A percentile compares a stretch with the other conserved stretches of the same genome.
phyloP scores from a whole-genome alignment of 2,797 vertebrate genomes.

The Phataginus tricuspis region DNA sequence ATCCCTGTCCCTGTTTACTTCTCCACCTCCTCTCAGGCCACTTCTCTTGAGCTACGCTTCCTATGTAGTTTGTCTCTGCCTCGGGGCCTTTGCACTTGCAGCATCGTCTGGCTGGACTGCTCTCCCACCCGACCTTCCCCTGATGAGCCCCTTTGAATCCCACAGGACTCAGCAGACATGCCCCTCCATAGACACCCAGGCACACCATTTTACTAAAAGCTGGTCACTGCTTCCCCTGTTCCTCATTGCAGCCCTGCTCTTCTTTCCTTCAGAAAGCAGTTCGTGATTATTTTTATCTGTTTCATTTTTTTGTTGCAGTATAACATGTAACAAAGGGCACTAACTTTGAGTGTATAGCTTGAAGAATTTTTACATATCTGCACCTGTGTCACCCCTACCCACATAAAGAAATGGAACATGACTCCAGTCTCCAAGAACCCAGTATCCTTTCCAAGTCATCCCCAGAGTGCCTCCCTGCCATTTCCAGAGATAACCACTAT shows the following conservation, averaged over 20 bases:
- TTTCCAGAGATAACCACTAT: neutral
- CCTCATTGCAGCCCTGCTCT: fast-evolving
- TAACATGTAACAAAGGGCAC: neutral
- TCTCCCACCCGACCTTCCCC: neutral
- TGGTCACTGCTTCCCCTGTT: fast-evolving
- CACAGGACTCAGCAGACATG: neutral
- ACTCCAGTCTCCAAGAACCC: neutral
- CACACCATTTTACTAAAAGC: neutral
- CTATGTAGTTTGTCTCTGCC: neutral
- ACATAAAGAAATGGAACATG: neutral
- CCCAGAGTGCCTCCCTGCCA: fast-evolving
- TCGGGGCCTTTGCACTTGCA: neutral
- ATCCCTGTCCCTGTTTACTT: no score
- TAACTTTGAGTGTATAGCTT: neutral
- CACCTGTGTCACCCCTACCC: no score
- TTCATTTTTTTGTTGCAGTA: neutral
- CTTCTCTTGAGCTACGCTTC: neutral
- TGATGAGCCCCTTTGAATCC: neutral
- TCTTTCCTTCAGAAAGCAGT: neutral
- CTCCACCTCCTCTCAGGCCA: no score
- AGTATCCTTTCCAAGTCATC: neutral
- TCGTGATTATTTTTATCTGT: neutral
- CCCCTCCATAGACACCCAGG: fast-evolving
- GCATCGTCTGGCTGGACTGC: fast-evolving
- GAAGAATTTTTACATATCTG: neutral